A percentile compares a stretch with the other conserved stretches of the same genome.
These are phyloP conservation scores for Silurus aristotelis DNA, from an alignment of 2,797 vertebrate genomes.

Conservation along the genomic window DNA sequence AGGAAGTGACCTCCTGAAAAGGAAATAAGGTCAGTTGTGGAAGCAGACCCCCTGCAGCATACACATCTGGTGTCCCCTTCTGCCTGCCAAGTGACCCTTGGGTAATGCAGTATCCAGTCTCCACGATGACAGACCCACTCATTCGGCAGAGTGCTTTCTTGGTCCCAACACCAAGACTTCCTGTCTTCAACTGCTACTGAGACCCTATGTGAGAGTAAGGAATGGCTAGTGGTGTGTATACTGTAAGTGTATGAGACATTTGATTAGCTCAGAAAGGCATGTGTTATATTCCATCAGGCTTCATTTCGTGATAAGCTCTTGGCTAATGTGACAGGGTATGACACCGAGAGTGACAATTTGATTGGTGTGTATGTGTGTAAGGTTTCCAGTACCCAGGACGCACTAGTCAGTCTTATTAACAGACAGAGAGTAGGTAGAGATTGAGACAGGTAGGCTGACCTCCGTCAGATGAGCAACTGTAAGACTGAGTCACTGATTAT, in stretches of 20 bases:
- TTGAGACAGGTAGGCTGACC: neutral
- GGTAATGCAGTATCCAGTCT: slow-evolving; percentile 50
- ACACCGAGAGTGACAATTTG: slow-evolving; percentile 44
- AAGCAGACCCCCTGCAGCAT: slow-evolving; percentile 22
- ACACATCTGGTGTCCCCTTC: slow-evolving; percentile 30
- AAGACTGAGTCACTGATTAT: neutral
- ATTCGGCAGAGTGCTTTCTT: slow-evolving; percentile 22
- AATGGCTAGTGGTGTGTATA: neutral
- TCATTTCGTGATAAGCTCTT: slow-evolving; percentile 55
- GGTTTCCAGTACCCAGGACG: slow-evolving; percentile 39
- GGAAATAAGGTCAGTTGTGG: slow-evolving; percentile 33
- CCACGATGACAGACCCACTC: slow-evolving; percentile 36
- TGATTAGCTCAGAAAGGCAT: slow-evolving; percentile 43
- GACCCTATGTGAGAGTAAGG: neutral
- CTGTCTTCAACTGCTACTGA: slow-evolving; percentile 38
- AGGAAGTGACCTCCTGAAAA: slow-evolving; percentile 32
- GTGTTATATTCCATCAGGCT: slow-evolving; percentile 60
- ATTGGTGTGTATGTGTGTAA: slow-evolving; percentile 34
- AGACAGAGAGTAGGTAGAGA: neutral
- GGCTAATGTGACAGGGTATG: slow-evolving; percentile 49
- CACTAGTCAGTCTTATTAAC: neutral
- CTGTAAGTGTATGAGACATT: neutral
- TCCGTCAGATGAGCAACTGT: neutral
- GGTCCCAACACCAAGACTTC: slow-evolving; percentile 35
- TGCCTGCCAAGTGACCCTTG: slow-evolving; percentile 34